These are phyloP conservation scores for Streblospio benedicti DNA, from an alignment of 1,140 invertebrate genomes.

Conservation along the genomic window DNA sequence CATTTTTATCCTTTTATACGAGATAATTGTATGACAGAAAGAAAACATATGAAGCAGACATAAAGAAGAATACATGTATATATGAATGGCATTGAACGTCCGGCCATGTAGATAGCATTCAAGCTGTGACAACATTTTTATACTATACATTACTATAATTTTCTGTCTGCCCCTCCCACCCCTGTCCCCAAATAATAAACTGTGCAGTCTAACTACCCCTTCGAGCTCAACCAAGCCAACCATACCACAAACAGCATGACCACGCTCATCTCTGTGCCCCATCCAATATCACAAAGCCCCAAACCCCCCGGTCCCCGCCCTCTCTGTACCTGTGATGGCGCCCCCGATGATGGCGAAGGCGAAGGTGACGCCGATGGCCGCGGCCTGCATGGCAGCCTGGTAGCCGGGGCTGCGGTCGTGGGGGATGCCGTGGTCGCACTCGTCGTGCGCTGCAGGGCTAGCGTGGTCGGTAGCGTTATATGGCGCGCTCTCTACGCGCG, in stretches of 20 bases:
- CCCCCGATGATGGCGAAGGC: conserved; percentile 6
- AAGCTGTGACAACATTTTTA: no score
- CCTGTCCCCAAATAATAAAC: neutral
- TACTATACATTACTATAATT: no score
- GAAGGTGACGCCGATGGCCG: neutral
- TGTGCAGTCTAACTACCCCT: neutral
- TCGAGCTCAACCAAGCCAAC: neutral
- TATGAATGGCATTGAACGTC: no score
- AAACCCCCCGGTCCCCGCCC: neutral
- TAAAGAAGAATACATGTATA: no score
- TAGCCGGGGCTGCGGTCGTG: neutral
- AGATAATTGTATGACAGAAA: no score
- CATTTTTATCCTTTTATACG: no score
- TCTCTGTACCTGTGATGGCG: neutral
- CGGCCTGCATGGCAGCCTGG: conserved; percentile 1
- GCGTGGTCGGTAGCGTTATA: neutral
- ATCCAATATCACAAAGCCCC: neutral
- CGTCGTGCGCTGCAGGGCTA: neutral
- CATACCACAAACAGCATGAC: neutral
- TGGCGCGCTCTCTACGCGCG: no score
- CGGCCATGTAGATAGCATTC: no score
- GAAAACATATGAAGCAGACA: no score
- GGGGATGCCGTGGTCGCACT: neutral
- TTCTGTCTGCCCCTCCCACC: no score
- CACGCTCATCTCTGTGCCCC: neutral